These are phyloP conservation scores for Biston stratarius DNA, from an alignment of 2,888 invertebrate genomes.

Conservation along the genomic window DNA sequence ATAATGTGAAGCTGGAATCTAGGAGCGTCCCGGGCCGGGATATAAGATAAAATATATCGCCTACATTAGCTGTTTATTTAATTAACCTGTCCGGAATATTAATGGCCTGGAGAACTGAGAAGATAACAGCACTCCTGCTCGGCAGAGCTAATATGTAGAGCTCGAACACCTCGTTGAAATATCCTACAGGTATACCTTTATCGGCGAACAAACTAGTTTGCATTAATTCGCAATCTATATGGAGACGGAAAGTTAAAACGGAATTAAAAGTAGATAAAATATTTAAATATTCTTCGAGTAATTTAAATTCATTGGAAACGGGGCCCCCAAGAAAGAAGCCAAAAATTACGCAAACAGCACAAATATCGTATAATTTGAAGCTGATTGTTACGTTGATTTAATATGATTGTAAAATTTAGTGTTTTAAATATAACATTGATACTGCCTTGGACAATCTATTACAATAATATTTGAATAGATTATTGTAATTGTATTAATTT, in stretches of 20 bases:
- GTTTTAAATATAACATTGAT: no score
- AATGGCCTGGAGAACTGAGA: constrained; percentile 32
- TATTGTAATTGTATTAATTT: no score
- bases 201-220: constrained; percentile 32
- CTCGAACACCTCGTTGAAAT: constrained; percentile 44
- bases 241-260: constrained; percentile 16
- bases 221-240: constrained; percentile 25
- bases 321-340: neutral
- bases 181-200: constrained; percentile 31
- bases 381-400: no score
- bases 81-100: constrained; percentile 45
- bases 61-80: constrained; percentile 45
- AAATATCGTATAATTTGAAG: neutral
- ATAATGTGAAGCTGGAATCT: constrained; percentile 3
- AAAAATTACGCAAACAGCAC: neutral
- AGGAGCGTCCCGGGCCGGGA: neutral
- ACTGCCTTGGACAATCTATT: no score
- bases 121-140: constrained; percentile 28
- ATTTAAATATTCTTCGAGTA: constrained; percentile 46
- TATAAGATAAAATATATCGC: constrained; percentile 41
- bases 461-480: no score
- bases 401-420: no score
- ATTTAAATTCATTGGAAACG: constrained; percentile 43
- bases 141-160: constrained; percentile 19
- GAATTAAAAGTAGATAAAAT: constrained; percentile 17